Evolutionary conservation across 2,888 invertebrate species (phyloP).

Genomic region (Ectropis crepuscularia): DNA sequence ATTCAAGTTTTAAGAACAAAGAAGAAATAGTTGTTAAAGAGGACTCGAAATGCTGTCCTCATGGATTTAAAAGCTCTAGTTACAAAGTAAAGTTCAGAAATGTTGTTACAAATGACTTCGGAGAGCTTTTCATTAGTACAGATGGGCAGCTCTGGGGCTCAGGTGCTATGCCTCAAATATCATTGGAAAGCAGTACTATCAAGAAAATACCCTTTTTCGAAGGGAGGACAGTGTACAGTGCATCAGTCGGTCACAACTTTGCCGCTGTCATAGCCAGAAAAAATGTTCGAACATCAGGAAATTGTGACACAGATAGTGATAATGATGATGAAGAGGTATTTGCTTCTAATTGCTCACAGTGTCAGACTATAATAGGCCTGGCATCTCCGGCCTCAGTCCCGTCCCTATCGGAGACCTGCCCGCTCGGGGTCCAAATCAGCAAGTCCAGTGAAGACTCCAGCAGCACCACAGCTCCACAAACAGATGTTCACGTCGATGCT

Average conservation of each 20-base stretch:
- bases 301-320: slow-evolving; percentile 86
- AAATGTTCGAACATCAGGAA: slow-evolving; percentile 76
- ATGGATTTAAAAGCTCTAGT: slow-evolving; percentile 87
- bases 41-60: slow-evolving; percentile 87
- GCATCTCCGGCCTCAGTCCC: slow-evolving; percentile 85
- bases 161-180: slow-evolving; percentile 88
- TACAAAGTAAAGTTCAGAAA: slow-evolving; percentile 86
- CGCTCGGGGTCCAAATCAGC: slow-evolving; percentile 85
- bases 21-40: slow-evolving; percentile 87
- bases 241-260: slow-evolving; percentile 91
- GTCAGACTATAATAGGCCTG: slow-evolving; percentile 83
- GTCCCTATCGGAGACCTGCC: slow-evolving; percentile 87
- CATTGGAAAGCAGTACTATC: slow-evolving; percentile 84
- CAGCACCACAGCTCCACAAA: slow-evolving; percentile 84
- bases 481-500: slow-evolving; percentile 83
- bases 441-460: slow-evolving; percentile 86
- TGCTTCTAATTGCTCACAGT: slow-evolving; percentile 87
- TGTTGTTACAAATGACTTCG: slow-evolving; percentile 86
- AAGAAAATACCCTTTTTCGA: slow-evolving; percentile 88
- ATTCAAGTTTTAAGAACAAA: slow-evolving; percentile 80
- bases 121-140: slow-evolving; percentile 87
- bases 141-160: slow-evolving; percentile 89
- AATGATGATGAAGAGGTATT: slow-evolving; percentile 87
- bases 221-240: slow-evolving; percentile 87
- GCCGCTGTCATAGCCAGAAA: slow-evolving; percentile 90